A percentile compares a stretch with the other conserved stretches of the same genome.
These are phyloP conservation scores for Sylvicapra grimmia DNA, from an alignment of 2,113 vertebrate species.

Conservation along the genomic window DNA sequence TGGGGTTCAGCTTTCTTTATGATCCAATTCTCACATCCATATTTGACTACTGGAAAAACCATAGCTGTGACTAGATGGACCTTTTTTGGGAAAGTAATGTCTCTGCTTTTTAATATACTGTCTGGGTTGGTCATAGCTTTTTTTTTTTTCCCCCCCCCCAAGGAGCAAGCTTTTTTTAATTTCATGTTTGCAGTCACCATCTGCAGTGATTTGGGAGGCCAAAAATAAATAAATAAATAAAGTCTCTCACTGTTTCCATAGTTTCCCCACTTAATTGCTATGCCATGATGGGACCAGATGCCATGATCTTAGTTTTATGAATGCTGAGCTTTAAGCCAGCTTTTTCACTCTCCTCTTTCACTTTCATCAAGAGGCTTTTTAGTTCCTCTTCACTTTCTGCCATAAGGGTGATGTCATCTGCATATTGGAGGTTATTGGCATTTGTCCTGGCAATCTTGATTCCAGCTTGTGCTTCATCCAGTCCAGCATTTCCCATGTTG, in stretches of 20 bases:
- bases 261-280: not conserved
- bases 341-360: not conserved
- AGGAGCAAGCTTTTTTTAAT: not conserved
- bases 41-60: not conserved
- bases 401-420: not conserved
- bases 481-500: not conserved
- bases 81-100: not conserved
- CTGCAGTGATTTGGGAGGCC: not conserved
- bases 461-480: not conserved
- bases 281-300: not conserved
- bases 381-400: not conserved
- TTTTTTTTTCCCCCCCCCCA: rapidly evolving
- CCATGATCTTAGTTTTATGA: not conserved
- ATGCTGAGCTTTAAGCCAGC: not conserved
- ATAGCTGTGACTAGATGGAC: not conserved
- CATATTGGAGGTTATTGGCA: not conserved
- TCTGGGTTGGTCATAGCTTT: not conserved
- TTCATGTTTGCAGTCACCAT: not conserved
- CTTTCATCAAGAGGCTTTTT: not conserved
- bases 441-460: not conserved
- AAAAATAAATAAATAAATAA: not conserved
- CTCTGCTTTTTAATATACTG: not conserved
- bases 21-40: not conserved
- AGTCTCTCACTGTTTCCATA: not conserved
- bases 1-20: not conserved